Conservation (phyloP, 2,113 vertebrate species). For the Sphaerodactylus townsendi region DNA sequence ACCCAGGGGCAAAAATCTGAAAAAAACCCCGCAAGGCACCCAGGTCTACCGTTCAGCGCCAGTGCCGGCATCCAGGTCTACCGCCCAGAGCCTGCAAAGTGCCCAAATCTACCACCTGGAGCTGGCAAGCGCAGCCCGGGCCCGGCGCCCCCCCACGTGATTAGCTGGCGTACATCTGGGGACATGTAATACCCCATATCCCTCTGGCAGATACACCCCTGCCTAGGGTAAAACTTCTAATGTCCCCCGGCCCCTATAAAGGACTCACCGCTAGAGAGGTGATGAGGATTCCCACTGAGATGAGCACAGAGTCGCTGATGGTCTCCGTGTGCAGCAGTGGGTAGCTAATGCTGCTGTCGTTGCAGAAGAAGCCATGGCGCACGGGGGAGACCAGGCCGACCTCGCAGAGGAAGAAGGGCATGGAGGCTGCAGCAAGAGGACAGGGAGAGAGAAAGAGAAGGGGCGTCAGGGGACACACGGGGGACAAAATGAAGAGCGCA, state of each 20-base stretch:
- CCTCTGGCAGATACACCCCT: no score
- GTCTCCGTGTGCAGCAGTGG: conserved; percentile 65
- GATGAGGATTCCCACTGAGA: conserved; percentile 75
- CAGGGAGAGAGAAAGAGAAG: neutral
- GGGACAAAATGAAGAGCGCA: neutral
- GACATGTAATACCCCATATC: no score
- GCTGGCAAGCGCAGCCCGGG: no score
- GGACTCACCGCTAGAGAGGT: conserved; percentile 72
- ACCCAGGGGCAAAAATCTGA: no score
- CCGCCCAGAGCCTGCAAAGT: no score
- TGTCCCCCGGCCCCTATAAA: neutral
- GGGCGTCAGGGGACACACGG: no score
- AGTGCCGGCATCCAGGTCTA: no score
- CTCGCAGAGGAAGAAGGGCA: conserved; percentile 81
- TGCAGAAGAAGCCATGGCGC: conserved; percentile 79
- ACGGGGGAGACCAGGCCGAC: conserved; percentile 73
- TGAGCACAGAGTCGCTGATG: conserved; percentile 73
- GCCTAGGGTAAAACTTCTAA: neutral
- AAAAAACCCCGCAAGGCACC: no score
- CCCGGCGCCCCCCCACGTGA: no score
- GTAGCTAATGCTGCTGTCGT: conserved; percentile 78
- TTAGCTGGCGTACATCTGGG: no score
- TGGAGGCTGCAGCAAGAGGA: conserved; percentile 69
- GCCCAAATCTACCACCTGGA: no score
- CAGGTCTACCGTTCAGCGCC: no score